Conservation (phyloP, 2,113 vertebrate genomes). For the Pteropus alecto region DNA sequence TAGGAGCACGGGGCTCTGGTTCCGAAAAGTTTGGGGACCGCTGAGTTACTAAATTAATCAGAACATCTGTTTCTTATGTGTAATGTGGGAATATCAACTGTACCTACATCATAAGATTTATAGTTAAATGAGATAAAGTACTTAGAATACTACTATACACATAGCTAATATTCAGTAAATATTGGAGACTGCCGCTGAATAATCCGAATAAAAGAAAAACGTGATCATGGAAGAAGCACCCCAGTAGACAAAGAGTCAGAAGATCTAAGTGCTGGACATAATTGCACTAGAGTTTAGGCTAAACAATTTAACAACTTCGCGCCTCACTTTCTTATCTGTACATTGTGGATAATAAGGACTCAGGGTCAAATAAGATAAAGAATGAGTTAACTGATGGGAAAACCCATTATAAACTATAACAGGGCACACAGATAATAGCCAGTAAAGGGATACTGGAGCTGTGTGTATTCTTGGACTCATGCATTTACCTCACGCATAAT, state of each 20-base stretch:
- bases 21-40: too few relatives aligned
- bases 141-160: not conserved
- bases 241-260: not conserved
- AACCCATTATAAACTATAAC: not conserved
- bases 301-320: not conserved
- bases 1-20: too few relatives aligned
- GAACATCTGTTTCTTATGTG: not conserved
- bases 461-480: accelerated
- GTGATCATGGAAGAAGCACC: not conserved
- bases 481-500: accelerated
- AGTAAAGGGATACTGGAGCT: not conserved
- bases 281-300: not conserved
- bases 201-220: not conserved
- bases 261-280: not conserved
- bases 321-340: not conserved
- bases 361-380: not conserved
- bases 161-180: not conserved
- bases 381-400: not conserved
- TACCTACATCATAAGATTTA: not conserved
- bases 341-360: not conserved
- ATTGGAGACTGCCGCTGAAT: not conserved
- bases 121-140: not conserved
- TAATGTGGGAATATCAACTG: not conserved
- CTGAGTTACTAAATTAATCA: not conserved
- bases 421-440: not conserved